Conservation (phyloP, 2,797 vertebrate species). For the Characodon lateralis region DNA sequence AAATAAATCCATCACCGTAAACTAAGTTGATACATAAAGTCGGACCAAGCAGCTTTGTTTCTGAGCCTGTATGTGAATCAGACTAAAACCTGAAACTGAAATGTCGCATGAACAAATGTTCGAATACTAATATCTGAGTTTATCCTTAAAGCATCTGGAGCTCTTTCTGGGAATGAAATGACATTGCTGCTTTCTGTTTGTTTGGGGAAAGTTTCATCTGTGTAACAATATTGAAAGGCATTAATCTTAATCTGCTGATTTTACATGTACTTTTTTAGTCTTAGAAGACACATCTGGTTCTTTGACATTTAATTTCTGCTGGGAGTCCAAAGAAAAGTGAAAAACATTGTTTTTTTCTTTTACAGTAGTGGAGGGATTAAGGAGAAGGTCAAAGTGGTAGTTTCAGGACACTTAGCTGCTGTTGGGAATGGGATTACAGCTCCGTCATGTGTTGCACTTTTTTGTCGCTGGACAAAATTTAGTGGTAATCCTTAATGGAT, state of each 20-base stretch:
- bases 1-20: background rate
- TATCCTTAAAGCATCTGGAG: conserved; percentile 53
- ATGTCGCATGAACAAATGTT: conserved; percentile 30
- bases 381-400: conserved; percentile 40
- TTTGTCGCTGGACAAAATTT: conserved; percentile 64
- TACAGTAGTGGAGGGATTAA: conserved; percentile 68
- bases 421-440: conserved; percentile 71
- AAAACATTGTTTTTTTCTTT: conserved; percentile 72
- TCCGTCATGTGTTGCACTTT: conserved; percentile 61
- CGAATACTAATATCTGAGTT: conserved; percentile 36
- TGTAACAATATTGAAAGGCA: conserved; percentile 78
- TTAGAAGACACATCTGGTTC: conserved; percentile 69
- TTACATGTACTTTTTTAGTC: conserved; percentile 56
- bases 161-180: conserved; percentile 59
- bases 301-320: conserved; percentile 66
- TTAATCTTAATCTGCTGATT: conserved; percentile 70
- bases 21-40: background rate
- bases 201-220: conserved; percentile 67
- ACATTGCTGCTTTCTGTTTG: conserved; percentile 27
- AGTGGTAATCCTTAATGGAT: conserved; percentile 73
- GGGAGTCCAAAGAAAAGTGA: conserved; percentile 62
- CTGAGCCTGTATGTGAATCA: conserved; percentile 12
- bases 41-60: background rate
- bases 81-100: background rate
- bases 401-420: conserved; percentile 66